phyloP scores from a whole-genome alignment of 2,113 vertebrate species.

The Brachyhypopomus occidentalis region DNA sequence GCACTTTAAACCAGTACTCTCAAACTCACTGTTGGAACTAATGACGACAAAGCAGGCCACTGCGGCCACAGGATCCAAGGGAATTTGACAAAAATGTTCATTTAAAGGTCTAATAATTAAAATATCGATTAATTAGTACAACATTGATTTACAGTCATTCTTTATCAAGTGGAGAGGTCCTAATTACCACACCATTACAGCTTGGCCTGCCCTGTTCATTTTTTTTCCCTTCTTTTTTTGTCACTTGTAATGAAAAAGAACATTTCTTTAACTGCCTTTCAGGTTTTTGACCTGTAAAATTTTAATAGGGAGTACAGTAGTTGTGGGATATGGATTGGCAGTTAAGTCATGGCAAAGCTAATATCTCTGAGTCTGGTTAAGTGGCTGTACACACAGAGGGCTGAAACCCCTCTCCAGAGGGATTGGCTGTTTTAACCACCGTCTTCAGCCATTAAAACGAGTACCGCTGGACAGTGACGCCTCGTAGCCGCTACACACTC shows the following conservation, averaged over 20 bases:
- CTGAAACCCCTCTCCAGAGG: slow-evolving; percentile 70
- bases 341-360: slow-evolving; percentile 88
- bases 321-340: slow-evolving; percentile 89
- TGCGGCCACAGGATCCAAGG: slow-evolving; percentile 80
- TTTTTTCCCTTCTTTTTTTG: slow-evolving; percentile 89
- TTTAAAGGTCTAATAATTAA: slow-evolving; percentile 99
- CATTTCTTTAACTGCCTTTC: slow-evolving; percentile 97
- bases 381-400: slow-evolving; percentile 81
- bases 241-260: slow-evolving; percentile 92
- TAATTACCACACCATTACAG: slow-evolving; percentile 93
- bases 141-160: slow-evolving; percentile 98
- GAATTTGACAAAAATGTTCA: slow-evolving; percentile 93
- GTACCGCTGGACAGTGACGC: slow-evolving; percentile 33
- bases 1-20: slow-evolving; percentile 52
- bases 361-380: slow-evolving; percentile 90
- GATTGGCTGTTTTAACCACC: slow-evolving; percentile 68
- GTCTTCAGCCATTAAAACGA: slow-evolving; percentile 53
- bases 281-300: slow-evolving; percentile 99
- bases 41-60: slow-evolving; percentile 78
- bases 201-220: slow-evolving; percentile 87
- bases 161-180: slow-evolving; percentile 92
- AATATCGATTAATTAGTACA: slow-evolving; percentile 99
- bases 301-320: slow-evolving; percentile 92
- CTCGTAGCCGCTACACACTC: slow-evolving; percentile 15
- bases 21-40: slow-evolving; percentile 76